These are phyloP conservation scores for Shargacucullia verbasci DNA, from an alignment of 2,888 invertebrate genomes.

Conservation along the genomic window DNA sequence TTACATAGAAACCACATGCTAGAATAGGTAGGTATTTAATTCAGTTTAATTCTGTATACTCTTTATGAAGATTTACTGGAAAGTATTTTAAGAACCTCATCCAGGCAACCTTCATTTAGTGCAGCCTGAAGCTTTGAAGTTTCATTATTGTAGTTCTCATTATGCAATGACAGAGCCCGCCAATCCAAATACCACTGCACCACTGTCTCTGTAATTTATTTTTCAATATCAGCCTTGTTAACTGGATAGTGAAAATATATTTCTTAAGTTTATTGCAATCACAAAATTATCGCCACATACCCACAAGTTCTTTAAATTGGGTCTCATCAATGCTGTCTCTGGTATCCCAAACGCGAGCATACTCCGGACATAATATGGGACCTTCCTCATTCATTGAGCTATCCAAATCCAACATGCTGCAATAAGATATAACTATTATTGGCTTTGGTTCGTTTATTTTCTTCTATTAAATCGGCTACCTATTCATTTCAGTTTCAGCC, in stretches of 20 bases:
- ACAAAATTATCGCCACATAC: slow-evolving; percentile 53
- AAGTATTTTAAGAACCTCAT: slow-evolving; percentile 68
- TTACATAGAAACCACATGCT: too few species aligned
- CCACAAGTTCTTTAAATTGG: slow-evolving; percentile 74
- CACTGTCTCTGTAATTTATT: slow-evolving; percentile 70
- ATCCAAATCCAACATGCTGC: slow-evolving; percentile 78
- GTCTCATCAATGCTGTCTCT: slow-evolving; percentile 62
- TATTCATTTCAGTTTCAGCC: too few species aligned
- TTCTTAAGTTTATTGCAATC: too few species aligned
- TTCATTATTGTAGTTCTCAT: slow-evolving; percentile 62
- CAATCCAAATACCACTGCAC: slow-evolving; percentile 80
- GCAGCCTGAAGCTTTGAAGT: slow-evolving; percentile 63
- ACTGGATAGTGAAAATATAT: too few species aligned
- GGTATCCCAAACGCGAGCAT: slow-evolving; percentile 69
- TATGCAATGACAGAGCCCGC: slow-evolving; percentile 67
- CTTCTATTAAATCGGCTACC: too few species aligned
- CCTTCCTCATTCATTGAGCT: slow-evolving; percentile 66
- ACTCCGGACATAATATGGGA: slow-evolving; percentile 76
- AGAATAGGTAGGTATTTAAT: too few species aligned
- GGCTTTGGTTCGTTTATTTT: too few species aligned
- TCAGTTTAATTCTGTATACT: background rate
- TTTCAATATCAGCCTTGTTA: slow-evolving; percentile 3
- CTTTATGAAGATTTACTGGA: slow-evolving; percentile 28
- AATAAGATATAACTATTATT: slow-evolving; percentile 33
- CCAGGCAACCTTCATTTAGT: slow-evolving; percentile 66